Base-by-base conservation (phyloP, 2,888 invertebrate genomes). In the Eupithecia tripunctaria region DNA sequence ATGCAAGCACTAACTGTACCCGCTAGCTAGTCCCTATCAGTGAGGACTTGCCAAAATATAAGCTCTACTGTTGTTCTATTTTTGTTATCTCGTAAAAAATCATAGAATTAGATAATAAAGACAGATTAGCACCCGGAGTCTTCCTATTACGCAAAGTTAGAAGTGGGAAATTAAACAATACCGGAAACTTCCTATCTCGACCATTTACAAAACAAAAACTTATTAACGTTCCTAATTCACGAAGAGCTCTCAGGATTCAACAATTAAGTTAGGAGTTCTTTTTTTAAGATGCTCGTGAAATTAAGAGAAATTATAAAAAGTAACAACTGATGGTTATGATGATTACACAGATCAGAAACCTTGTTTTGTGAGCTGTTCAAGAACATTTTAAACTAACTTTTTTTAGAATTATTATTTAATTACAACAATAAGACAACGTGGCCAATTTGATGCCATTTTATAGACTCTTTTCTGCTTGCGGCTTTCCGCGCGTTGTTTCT, bases 101-200 rank as follows among this genome's bases (percentile, higher is more conserved):
- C 12, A 25, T 25, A 70, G 38, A 63, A 70, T 68, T 64, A 70
- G 60, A 47, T 72, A 75, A 75, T 75, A 70, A 72, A 72, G 75
- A 75, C 70, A 70, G 72, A 75, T 72, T 65, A 72, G 72, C 63
- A 64, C 36, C 68, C 73, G 65, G 72, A 72, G 65, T 59, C 76
- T 68, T 70, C n/a, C 69, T 62, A 66, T 74, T 72, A 68, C 68
- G 14, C 66, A 76, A 76, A 76, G 74, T 76, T 74, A 56, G 68
- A 76, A 76, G 76, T 74, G 73, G 76, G 74, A 76, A 76, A 76
- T 76, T 74, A 70, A 74, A 76, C 76, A 74, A 76, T 74, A 76
- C 76, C 66, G 74, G 62, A 68, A 74, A 76, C 68, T 74, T 76
- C 66, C 74, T 72, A 71, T 74, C 71, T 70, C 68, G 68, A 72